Evolutionary conservation across 2,113 vertebrate species (phyloP), one percentile per base, ranked within the genome.

Genomic region (Megaceryle maxima): DNA sequence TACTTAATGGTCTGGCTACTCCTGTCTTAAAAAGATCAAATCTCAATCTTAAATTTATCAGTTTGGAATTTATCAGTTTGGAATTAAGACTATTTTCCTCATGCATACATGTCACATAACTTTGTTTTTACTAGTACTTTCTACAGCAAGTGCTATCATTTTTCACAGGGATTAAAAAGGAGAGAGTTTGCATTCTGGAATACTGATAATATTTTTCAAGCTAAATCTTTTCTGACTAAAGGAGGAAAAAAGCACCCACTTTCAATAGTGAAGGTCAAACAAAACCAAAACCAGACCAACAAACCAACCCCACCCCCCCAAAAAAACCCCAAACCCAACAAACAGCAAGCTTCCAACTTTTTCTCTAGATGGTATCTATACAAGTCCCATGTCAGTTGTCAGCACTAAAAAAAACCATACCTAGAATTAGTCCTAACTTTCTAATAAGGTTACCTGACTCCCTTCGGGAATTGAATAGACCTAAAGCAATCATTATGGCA

Each of bases 51-150:
- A 74, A 76, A 67, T 5, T 7, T 37, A 66, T 7, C 67, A 80
- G 73, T 57, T 48, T 48, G 28, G 83, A 88, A 85, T 69, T 17
- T 41, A 66, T 7, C 67, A 80, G 73, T 57, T 48, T 48, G 28
- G 83, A 88, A 85, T 69, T 17, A 60, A 68, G 31, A 68, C 26
- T 72, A 5, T 76, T 85, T 84, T 66, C 50, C 41, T 73, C 63
- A 92, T 13, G 50, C 1, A 5, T 48, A 44, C 1, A 50, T 0
- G 0, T 12, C 25, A 73, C 1, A 1, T 21, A 83, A 74, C 2
- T 63, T 88, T 20, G 13, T 59, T 90, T 57, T 73, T 67, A 57
- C 70, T 59, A 63, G 18, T 28, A 48, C 44, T 56, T 89, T 43
- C 50, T 76, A 80, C 13, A 50, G 18, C 16, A 93, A 92, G 37